Conservation (phyloP, 2,888 invertebrate genomes). For the Drosophila dives region DNA sequence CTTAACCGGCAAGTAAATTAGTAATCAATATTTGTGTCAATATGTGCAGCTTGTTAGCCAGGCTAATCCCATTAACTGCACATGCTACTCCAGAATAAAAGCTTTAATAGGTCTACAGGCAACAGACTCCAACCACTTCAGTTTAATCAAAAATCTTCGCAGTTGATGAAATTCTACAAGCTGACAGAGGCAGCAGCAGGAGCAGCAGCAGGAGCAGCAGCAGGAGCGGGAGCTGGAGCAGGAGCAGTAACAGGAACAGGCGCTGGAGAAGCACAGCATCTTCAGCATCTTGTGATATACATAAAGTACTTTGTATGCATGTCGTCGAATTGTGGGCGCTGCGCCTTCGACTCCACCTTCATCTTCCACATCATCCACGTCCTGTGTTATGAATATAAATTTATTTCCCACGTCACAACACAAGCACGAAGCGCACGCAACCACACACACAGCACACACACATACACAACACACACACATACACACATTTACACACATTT, state of each 20-base stretch:
- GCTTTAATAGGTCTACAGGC: conserved; percentile 53
- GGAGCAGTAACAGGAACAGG: background rate
- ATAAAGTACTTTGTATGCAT: conserved; percentile 79
- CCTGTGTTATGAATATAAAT: conserved; percentile 79
- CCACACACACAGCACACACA: conserved; percentile 37
- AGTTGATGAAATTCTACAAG: conserved; percentile 61
- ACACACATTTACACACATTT: conserved; percentile 55
- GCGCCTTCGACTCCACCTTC: conserved; percentile 17
- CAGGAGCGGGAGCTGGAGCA: background rate
- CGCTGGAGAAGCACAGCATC: conserved; percentile 26
- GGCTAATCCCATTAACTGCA: conserved; percentile 61
- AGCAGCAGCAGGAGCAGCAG: background rate
- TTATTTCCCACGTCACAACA: conserved; percentile 79
- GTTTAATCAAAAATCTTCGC: conserved; percentile 76
- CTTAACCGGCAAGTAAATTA: conserved; percentile 60
- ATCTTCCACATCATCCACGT: conserved; percentile 37
- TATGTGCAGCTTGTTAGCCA: conserved; percentile 45
- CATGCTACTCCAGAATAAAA: conserved; percentile 16
- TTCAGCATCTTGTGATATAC: conserved; percentile 57
- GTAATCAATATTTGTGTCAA: conserved; percentile 76
- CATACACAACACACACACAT: conserved; percentile 21
- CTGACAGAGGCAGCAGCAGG: background rate
- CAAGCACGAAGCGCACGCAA: conserved; percentile 51
- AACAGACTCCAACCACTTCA: conserved; percentile 23
- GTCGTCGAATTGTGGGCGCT: conserved; percentile 53